These are phyloP conservation scores for Petrophora chlorosata DNA, from an alignment of 2,888 invertebrate genomes.

Conservation along the genomic window DNA sequence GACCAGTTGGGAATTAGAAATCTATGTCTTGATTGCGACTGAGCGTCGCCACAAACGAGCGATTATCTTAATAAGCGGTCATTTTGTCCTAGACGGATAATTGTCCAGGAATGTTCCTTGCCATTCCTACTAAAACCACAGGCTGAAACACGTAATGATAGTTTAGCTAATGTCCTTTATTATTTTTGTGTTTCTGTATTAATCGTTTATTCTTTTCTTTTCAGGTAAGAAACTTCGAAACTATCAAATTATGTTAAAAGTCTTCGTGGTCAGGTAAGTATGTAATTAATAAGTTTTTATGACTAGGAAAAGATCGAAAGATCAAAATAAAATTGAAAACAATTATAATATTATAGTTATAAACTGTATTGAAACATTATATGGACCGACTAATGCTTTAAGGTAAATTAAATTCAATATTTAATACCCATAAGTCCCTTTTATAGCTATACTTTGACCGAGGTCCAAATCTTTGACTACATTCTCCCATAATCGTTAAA, in stretches of 20 bases:
- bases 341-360: conserved; percentile 22
- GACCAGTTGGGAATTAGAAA: conserved; percentile 55
- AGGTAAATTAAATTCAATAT: conserved; percentile 34
- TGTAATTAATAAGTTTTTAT: conserved; percentile 27
- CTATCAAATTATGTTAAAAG: conserved; percentile 37
- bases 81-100: conserved; percentile 67
- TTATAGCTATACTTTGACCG: conserved; percentile 33
- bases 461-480: conserved; percentile 35
- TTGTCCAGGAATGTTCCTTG: conserved; percentile 44
- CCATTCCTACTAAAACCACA: conserved; percentile 36
- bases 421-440: conserved; percentile 29
- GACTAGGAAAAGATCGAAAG: not conserved
- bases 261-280: conserved; percentile 40
- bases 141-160: conserved; percentile 25
- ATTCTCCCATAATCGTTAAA: conserved; percentile 46
- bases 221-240: conserved; percentile 52
- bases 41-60: conserved; percentile 41
- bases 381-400: conserved; percentile 19
- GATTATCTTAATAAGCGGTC: conserved; percentile 73
- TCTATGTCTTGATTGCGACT: conserved; percentile 49
- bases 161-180: conserved; percentile 24
- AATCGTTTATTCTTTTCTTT: conserved; percentile 42
- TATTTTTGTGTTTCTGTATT: conserved; percentile 18
- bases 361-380: conserved; percentile 23
- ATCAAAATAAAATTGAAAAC: conserved; percentile 10